Conservation (phyloP, 2,797 vertebrate genomes). For the Ataeniobius toweri region DNA sequence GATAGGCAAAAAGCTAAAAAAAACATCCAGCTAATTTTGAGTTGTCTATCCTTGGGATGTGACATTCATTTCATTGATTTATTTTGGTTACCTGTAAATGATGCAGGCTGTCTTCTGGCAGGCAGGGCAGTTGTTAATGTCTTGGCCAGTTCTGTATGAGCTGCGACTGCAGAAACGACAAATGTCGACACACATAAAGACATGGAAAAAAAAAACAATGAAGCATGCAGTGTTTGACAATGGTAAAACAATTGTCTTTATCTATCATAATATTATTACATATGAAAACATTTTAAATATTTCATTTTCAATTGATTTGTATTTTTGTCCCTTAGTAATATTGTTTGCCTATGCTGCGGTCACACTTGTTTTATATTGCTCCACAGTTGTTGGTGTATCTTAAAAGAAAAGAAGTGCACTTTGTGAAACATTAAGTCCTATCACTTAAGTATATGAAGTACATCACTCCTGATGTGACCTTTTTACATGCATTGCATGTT, state of each 20-base stretch:
- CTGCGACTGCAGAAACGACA: conserved; percentile 87
- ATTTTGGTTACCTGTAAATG: conserved; percentile 93
- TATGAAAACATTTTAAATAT: neutral
- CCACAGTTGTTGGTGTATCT: no score
- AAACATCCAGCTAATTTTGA: conserved; percentile 31
- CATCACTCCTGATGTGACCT: no score
- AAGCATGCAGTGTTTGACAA: neutral
- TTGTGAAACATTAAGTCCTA: no score
- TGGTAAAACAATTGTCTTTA: neutral
- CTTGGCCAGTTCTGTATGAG: conserved; percentile 97
- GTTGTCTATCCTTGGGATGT: conserved; percentile 29
- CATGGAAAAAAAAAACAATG: conserved; percentile 3
- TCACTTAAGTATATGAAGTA: no score
- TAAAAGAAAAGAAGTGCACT: no score
- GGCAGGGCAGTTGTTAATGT: conserved; percentile 97
- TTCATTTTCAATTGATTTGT: neutral
- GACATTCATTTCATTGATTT: conserved; percentile 41
- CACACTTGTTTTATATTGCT: no score
- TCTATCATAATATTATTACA: neutral
- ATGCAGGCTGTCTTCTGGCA: conserved; percentile 99
- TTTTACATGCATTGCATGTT: no score
- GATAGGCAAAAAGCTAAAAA: conserved; percentile 15
- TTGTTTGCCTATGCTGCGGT: no score
- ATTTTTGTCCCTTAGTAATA: no score
- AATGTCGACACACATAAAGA: conserved; percentile 28